These are phyloP conservation scores for Parazoanthus atlanticus DNA, from an alignment of 92 coral and sea anemone species.

Conservation along the genomic window DNA sequence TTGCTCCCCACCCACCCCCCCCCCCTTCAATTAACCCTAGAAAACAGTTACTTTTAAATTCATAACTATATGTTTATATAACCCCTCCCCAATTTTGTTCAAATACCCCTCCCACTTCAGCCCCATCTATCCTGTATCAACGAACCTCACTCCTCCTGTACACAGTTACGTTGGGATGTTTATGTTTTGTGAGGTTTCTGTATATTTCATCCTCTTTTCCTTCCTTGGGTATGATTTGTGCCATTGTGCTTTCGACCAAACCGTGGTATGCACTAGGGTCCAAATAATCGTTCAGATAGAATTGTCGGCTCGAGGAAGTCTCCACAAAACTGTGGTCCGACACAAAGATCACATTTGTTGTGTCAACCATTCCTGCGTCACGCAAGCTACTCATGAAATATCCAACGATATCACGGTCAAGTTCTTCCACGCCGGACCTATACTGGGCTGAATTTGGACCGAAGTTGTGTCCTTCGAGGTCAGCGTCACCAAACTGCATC, in stretches of 20 bases:
- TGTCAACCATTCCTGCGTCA: constrained; percentile 64
- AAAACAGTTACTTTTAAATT: too few species aligned
- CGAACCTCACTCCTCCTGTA: constrained; percentile 69
- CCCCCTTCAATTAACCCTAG: too few species aligned
- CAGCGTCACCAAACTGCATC: constrained; percentile 75
- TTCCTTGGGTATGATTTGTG: constrained; percentile 70
- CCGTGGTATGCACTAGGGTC: constrained; percentile 55
- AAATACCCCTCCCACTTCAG: too few species aligned
- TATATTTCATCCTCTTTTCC: constrained; percentile 74
- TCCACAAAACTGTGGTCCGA: constrained; percentile 93
- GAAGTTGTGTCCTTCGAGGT: constrained; percentile 77
- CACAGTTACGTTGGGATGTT: constrained; percentile 66
- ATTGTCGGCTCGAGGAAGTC: constrained; percentile 68
- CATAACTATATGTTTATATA: too few species aligned
- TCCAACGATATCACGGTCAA: constrained; percentile 87
- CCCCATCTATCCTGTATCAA: too few species aligned
- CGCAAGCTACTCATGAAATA: constrained; percentile 74
- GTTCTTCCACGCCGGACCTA: constrained; percentile 60
- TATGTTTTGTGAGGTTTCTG: constrained; percentile 64
- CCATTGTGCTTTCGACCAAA: constrained; percentile 67
- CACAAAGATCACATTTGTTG: constrained; percentile 79
- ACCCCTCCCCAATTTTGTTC: too few species aligned
- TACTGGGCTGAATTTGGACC: constrained; percentile 68
- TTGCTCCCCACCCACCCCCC: too few species aligned
- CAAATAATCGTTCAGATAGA: constrained; percentile 75